These are phyloP conservation scores for Drosophila merina DNA, from an alignment of 2,888 invertebrate species.

Conservation along the genomic window DNA sequence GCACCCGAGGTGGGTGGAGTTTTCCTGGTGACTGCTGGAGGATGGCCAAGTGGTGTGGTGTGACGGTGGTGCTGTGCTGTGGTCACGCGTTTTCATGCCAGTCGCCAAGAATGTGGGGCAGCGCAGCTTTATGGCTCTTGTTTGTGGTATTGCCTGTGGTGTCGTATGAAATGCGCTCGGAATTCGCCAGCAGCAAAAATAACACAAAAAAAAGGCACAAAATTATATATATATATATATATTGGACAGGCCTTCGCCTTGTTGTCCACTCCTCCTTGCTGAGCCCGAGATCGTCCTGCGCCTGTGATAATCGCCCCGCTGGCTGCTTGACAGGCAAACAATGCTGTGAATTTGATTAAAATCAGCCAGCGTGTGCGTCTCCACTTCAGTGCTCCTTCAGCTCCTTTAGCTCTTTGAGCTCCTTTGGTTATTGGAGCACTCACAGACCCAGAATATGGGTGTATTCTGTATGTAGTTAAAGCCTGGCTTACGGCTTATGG, in stretches of 20 bases:
- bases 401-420: conserved; percentile 46
- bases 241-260: conserved; percentile 53
- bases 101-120: conserved; percentile 65
- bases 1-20: conserved; percentile 42
- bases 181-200: conserved; percentile 66
- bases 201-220: conserved; percentile 32
- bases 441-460: conserved; percentile 4
- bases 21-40: conserved; percentile 38
- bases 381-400: conserved; percentile 44
- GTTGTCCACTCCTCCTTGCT: conserved; percentile 43
- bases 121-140: conserved; percentile 59
- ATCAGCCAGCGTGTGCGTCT: conserved; percentile 73
- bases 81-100: conserved; percentile 67
- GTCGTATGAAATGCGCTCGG: conserved; percentile 78
- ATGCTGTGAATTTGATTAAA: conserved; percentile 82
- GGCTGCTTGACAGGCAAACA: conserved; percentile 80
- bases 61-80: conserved; percentile 29
- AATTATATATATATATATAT: conserved; percentile 33
- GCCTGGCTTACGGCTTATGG: conserved; percentile 60
- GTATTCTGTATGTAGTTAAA: conserved; percentile 1
- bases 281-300: conserved; percentile 46
- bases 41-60: conserved; percentile 28
- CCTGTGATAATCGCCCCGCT: conserved; percentile 75
- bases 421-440: conserved; percentile 45
- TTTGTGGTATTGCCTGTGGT: conserved; percentile 62